These are phyloP conservation scores for Otocyon megalotis DNA, from an alignment of 2,113 vertebrate genomes.

Conservation along the genomic window DNA sequence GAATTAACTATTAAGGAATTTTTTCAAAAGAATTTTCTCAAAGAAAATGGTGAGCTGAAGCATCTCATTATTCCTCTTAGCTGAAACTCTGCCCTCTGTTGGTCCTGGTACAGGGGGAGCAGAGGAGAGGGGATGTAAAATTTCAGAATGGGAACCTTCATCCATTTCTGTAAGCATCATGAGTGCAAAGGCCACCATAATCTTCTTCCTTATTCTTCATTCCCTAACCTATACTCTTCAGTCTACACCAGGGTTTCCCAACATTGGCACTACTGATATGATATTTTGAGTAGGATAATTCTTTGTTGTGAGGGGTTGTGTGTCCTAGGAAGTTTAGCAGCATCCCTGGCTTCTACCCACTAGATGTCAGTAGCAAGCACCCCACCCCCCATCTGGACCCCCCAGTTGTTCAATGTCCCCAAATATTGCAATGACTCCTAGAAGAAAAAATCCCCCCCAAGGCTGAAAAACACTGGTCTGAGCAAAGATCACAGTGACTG, in stretches of 20 bases:
- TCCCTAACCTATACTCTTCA: accelerated
- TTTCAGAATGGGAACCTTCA: neutral
- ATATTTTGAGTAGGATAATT: neutral
- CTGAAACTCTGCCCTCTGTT: neutral
- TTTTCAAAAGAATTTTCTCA: neutral
- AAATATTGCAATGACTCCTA: neutral
- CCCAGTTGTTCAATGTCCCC: neutral
- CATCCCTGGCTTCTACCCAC: neutral
- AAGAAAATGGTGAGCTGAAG: neutral
- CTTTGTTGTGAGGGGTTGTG: neutral
- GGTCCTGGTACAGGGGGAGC: neutral
- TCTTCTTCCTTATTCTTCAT: neutral
- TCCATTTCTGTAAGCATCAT: neutral
- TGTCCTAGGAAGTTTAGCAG: neutral
- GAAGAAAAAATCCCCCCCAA: neutral
- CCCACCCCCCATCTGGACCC: too few species aligned
- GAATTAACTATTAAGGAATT: neutral
- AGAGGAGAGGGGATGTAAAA: neutral
- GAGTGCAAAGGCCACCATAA: accelerated
- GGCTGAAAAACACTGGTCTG: neutral
- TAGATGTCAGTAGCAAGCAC: neutral
- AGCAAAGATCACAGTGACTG: neutral
- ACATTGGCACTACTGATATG: neutral
- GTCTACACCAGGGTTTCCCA: neutral
- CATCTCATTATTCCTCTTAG: neutral